These are phyloP conservation scores for Elymnias hypermnestra DNA, from an alignment of 1,140 invertebrate species.

Conservation along the genomic window DNA sequence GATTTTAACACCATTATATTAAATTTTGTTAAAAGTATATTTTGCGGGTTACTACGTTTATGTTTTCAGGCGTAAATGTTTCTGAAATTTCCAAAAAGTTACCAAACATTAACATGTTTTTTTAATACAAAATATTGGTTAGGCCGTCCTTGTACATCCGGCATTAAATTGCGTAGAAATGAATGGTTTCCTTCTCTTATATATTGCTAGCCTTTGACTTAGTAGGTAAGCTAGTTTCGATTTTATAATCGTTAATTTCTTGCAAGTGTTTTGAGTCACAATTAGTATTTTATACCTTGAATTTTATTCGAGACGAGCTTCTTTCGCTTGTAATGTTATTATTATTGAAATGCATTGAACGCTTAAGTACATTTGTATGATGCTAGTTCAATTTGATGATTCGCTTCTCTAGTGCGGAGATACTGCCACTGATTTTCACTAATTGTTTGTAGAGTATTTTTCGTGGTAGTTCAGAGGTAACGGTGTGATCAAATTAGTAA, in stretches of 20 bases:
- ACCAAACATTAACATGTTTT: too few species aligned
- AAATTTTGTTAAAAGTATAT: too few species aligned
- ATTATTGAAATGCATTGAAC: slow-evolving; percentile 4
- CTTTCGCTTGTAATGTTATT: slow-evolving; percentile 5
- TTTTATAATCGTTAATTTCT: slow-evolving; percentile 57
- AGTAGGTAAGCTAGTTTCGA: slow-evolving; percentile 66
- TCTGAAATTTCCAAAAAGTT: too few species aligned
- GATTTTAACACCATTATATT: too few species aligned
- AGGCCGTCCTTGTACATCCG: too few species aligned
- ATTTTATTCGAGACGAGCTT: slow-evolving; percentile 10
- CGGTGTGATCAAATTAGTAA: not conserved
- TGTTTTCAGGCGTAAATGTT: too few species aligned
- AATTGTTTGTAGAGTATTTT: slow-evolving; percentile 2
- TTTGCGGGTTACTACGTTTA: too few species aligned
- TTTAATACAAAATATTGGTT: too few species aligned
- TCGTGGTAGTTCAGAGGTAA: not conserved
- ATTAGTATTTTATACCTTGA: slow-evolving; percentile 16
- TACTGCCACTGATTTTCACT: slow-evolving; percentile 13
- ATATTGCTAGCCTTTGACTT: slow-evolving; percentile 65
- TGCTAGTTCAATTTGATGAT: slow-evolving; percentile 2
- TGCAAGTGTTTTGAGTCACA: slow-evolving; percentile 43
- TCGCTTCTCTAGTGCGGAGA: slow-evolving; percentile 7
- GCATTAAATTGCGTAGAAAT: too few species aligned
- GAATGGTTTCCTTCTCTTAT: too few species aligned
- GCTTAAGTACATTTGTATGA: not conserved